Evolutionary conservation across 1,140 invertebrate genomes (phyloP), one percentile per base, ranked within the genome.

Genomic region (Atta cephalotes): DNA sequence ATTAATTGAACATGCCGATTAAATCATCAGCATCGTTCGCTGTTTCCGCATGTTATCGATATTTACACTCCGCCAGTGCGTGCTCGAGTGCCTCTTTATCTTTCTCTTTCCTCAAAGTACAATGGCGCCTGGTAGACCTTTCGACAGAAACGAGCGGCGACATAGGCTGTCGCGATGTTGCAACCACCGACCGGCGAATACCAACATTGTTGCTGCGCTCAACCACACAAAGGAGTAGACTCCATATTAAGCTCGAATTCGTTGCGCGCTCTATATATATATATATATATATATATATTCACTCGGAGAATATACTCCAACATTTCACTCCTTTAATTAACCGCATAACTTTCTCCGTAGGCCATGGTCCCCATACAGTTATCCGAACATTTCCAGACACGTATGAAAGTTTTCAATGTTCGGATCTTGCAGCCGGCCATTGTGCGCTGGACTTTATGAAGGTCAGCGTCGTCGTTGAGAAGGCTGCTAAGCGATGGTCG

Each of bases 401-500:
- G 39, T 74, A 49, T 25, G n/a, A 74, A 84, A 84, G 58, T 84
- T 74, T 76, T 49, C 56, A 62, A 18, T 31, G 63, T 28, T 80
- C 35, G 49, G 12, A 53, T 53, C 76, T 53, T 28, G 76, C 74
- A 31, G 31, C 35, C 60, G 31, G 63, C 76, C 63, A 78, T 85
- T 85, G 84, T 79, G 49, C n/a, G 76, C 65, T 68, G 84, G 76
- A 79, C 76, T 87, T 90, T 78, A 89, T 62, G 89, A 90, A 90
- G 89, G 87, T 91, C 90, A 89, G 90, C 88, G 86, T 76, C 88
- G 79, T 84, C 87, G 84, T 56, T 88, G 84, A 77, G 88, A 63
- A 89, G 72, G 71, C 71, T 78, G 72, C 65, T 72, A 89, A 77
- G 76, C 72, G 80, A 35, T 80, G 65, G 91, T 90, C 85, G 88